Base-by-base conservation (phyloP, 2,113 vertebrate species). In the mouse (Mus musculus) region DNA sequence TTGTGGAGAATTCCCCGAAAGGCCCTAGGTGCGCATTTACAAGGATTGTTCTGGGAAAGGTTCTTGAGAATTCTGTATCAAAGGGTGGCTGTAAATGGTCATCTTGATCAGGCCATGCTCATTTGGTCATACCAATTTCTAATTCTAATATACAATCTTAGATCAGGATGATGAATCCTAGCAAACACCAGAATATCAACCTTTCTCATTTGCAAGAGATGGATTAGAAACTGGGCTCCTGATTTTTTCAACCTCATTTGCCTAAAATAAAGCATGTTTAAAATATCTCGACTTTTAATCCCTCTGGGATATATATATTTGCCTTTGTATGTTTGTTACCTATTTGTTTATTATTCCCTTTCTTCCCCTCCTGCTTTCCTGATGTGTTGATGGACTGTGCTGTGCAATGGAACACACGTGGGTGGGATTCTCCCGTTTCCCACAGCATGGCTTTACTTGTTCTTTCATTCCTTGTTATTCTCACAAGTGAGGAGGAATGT, bases 321-420 rank as follows among this genome's bases (percentile, higher is more conserved):
- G 8, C 54, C 76, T 69, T 67, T 77, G 42, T 54, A 10, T 54
- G 6, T 46, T 49, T 65, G 39, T 33, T 24, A 36, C 11, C 26
- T 73, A 73, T 9, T 84, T 65, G 16, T 65, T 84, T 65, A 22
- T 65, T 65, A 26, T 67, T 16, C 24, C 71, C 36, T 42, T 67
- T 46, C 13, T 16, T 65, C 30, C 24, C 81, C 28, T 46, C 46
- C 71, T 59, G 16, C 49, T 78, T 7, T 39, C 7, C 46, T 26
- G 63, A 28, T 59, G 54, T 52, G 2, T 52, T 72, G 54, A 20
- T 72, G 65, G 88, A 59, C 33, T 7, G 33, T 63, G 22, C 39
- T 17, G 6, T 42, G 20, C 4, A 39, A 4, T 28, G 49, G 14
- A 1, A 3, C 1, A 4, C 56, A 67, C 39, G 49, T 5, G 49